Percentiles rank a stretch among this genome's conserved stretches.
phyloP scores from a whole-genome alignment of 2,888 invertebrate species.

The Adineta ricciae region DNA sequence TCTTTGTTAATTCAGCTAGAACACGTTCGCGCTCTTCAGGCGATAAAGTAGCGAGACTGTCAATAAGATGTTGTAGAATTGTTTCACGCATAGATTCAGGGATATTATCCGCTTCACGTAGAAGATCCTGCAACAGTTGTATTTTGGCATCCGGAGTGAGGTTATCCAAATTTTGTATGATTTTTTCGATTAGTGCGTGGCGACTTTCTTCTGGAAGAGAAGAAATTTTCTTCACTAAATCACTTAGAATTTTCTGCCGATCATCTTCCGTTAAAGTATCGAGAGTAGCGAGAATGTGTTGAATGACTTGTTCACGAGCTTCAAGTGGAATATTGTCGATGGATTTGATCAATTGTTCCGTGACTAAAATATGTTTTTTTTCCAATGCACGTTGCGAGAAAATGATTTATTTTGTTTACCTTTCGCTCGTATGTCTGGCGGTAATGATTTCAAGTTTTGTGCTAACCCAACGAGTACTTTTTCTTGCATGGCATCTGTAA shows the following conservation, averaged over 20 bases:
- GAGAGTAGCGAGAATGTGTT: neutral
- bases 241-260: neutral
- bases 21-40: neutral
- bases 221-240: neutral
- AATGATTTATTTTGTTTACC: neutral
- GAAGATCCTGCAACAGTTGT: neutral
- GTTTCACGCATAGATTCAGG: neutral
- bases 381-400: too few relatives aligned
- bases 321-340: neutral
- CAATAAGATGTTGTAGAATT: conserved; percentile 12
- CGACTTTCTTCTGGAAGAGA: neutral
- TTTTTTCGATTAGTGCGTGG: neutral
- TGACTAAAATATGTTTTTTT: neutral
- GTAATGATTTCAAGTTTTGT: neutral
- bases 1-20: conserved; percentile 10
- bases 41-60: neutral
- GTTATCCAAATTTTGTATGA: neutral
- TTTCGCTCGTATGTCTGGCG: neutral
- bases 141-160: neutral
- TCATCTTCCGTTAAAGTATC: neutral
- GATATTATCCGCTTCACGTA: neutral
- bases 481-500: neutral
- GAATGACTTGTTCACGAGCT: conserved; percentile 17
- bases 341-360: neutral
- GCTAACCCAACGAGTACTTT: neutral